Conservation (phyloP, 2,888 invertebrate genomes). For the Siphlonurus alternatus region DNA sequence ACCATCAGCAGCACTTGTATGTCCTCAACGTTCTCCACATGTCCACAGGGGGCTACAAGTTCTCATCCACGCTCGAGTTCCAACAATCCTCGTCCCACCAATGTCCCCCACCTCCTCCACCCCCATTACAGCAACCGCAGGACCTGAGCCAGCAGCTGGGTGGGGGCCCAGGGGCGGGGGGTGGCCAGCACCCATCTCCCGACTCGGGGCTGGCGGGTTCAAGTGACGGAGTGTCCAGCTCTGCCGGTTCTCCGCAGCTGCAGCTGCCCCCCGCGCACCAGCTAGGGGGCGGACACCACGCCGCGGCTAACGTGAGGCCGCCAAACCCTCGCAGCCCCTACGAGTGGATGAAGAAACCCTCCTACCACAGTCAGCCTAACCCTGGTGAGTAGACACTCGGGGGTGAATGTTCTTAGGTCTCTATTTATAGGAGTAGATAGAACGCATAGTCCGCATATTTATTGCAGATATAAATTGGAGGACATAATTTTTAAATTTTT, state of each 20-base stretch:
- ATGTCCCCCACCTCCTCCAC: slow-evolving; percentile 32
- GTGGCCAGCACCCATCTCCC: slow-evolving; percentile 17
- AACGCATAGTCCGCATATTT: too few species aligned
- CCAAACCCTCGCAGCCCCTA: slow-evolving; percentile 63
- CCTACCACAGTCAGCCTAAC: slow-evolving; percentile 68
- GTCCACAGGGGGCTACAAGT: slow-evolving; percentile 7
- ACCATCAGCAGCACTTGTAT: too few species aligned
- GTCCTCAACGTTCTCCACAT: too few species aligned
- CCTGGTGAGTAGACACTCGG: slow-evolving; percentile 42
- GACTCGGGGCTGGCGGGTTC: slow-evolving; percentile 31
- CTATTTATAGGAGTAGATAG: neutral
- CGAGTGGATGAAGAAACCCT: slow-evolving; percentile 86
- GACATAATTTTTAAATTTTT: too few species aligned
- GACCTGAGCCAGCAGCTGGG: slow-evolving; percentile 14
- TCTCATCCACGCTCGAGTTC: neutral
- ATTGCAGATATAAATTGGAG: too few species aligned
- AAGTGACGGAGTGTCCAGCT: slow-evolving; percentile 30
- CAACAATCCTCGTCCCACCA: neutral
- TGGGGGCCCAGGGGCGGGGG: slow-evolving; percentile 13
- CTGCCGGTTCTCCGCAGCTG: slow-evolving; percentile 32
- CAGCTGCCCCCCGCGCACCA: slow-evolving; percentile 32
- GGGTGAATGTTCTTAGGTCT: neutral
- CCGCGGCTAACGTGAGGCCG: slow-evolving; percentile 30
- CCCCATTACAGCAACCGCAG: slow-evolving; percentile 31
- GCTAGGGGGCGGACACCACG: slow-evolving; percentile 28